Base-by-base conservation (phyloP, 2,113 vertebrate genomes). In the Beaufortia kweichowensis region DNA sequence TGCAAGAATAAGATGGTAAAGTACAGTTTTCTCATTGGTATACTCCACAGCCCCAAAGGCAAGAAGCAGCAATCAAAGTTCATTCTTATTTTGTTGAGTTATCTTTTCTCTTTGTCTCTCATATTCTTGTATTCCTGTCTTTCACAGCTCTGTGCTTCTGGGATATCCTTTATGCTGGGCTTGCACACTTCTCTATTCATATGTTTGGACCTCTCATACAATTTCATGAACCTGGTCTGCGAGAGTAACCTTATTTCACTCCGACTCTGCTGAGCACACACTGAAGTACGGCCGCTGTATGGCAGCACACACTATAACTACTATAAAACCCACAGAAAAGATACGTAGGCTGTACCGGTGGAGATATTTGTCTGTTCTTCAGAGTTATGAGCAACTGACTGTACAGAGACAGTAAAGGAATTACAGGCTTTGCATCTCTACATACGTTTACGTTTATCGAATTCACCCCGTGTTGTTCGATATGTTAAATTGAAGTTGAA, bases 211-310 rank as follows among this genome's bases (percentile, higher is more conserved):
- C 3, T 17, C 70, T 61, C 70, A 73, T 73, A 61, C 70, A 73
- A 73, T 73, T 73, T 73, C 57, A 73, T 61, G 70, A 73, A 73
- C 39, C 57, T 73, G 39, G 71, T 39, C 71, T 72, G 55, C 39
- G 39, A 72, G 56, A 59, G 69, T 59, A 74, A 74, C 57, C 57
- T 74, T 74, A 74, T 74, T 74, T 74, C 57, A 61, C 35, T 11
- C 57, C 26, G 28, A 74, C 56, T 61, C 35, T 74, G 39, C 56
- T 74, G 71, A 74, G 71, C 71, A 48, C 39, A 74, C 71, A 74
- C 57, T 74, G 19, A 74, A 74, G 71, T 46, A 24, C 26, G 6
- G 71, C 71, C 56, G 15, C 56, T 28, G 12, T 28, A 59, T 59
- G 56, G 24, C 23, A 61, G 71, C 57, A 72, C 23, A 0, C 23